Conservation (phyloP, 2,113 vertebrate genomes). For the cattle (Bos taurus) region DNA sequence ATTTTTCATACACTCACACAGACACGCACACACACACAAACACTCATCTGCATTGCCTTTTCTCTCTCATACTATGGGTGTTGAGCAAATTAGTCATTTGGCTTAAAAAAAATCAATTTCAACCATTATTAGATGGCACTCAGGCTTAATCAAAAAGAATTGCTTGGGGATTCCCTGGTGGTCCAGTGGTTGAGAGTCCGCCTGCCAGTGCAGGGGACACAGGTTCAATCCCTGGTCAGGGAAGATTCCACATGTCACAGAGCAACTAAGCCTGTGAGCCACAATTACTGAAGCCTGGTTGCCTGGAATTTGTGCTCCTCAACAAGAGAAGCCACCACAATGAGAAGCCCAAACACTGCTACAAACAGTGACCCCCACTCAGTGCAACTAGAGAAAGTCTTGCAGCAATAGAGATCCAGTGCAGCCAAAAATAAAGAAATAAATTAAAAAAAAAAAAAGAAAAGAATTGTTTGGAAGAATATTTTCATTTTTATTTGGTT, state of each 20-base stretch:
- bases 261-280: neutral
- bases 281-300: neutral
- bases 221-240: neutral
- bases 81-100: conserved; percentile 25
- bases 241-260: neutral
- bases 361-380: neutral
- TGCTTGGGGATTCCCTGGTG: neutral
- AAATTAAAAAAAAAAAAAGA: rapidly evolving
- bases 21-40: neutral
- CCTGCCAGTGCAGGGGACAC: neutral
- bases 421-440: neutral
- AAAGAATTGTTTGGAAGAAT: neutral
- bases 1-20: neutral
- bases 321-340: neutral
- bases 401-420: neutral
- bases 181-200: neutral
- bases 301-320: neutral
- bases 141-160: conserved; percentile 52
- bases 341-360: neutral
- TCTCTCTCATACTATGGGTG: neutral
- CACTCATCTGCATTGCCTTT: neutral
- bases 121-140: conserved; percentile 35
- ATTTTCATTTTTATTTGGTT: conserved; percentile 30
- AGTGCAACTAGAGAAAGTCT: neutral
- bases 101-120: neutral